Evolutionary conservation across 1,140 invertebrate species (phyloP), one percentile per base, ranked within the genome.

Genomic region (Pollicipes pollicipes): DNA sequence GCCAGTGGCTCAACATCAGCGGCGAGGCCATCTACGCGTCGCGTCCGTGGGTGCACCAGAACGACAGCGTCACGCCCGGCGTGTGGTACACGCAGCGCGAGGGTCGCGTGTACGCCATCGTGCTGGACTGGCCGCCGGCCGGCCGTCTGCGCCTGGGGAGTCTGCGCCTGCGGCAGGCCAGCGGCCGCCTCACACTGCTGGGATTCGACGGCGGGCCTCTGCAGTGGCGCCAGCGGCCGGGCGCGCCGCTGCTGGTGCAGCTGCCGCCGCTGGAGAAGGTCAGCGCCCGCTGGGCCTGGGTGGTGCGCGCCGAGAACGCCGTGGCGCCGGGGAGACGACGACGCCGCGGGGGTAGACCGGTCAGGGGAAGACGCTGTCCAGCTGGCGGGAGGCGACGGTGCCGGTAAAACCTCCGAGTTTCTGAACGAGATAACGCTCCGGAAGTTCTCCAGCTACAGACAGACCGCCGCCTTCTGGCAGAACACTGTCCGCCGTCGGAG

Each of bases 1-100:
- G 88, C 66, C 71, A 78, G n/a, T 96, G 93, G 92, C 78, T 97
- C 13, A 76, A 82, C 21, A 79, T 88, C 1, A 97, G 96, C 78
- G 93, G 91, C 3, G 89, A 94, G 78, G 91, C 90, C 0, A 92
- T 98, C 76, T 97, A 93, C 76, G 81, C 81, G 27, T 87, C 86
- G 0, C 83, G 80, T 32, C 90, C 93, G 0, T 94, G 90, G 88
- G 81, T 78, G 63, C 79, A 83, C 74, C 93, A 95, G 79, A 95
- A 95, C 77, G 93, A 97, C 77, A 88, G 88, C 0, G n/a, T 83
- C 0, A 87, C 86, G 28, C 72, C 75, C 1, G 79, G 84, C 75
- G 85, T 92, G 30, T 69, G 69, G 69, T 69, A 69, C 64, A 66
- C 64, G 10, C n/a, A 17, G 1, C n/a, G 28, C 8, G 28, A 66